These are phyloP conservation scores for Enteromius unitaeniatus DNA, from an alignment of 2,797 vertebrate genomes.

Conservation along the genomic window DNA sequence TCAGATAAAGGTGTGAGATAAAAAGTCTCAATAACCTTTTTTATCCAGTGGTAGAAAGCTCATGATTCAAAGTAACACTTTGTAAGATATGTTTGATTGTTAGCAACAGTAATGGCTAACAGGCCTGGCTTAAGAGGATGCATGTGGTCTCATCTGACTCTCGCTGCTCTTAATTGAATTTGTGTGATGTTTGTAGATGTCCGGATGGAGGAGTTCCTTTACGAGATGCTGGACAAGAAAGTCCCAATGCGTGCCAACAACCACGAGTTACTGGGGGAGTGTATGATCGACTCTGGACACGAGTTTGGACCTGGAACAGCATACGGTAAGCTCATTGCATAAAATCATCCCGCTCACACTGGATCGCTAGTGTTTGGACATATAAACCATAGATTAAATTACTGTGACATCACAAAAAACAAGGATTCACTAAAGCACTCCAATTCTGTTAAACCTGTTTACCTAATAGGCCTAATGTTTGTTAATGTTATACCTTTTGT, in stretches of 20 bases:
- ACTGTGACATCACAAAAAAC: conserved; percentile 3
- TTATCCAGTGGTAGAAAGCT: no score
- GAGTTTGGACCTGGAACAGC: conserved; percentile 92
- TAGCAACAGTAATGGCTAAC: not conserved
- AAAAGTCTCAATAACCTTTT: no score
- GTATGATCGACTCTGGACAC: conserved; percentile 91
- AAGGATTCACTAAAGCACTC: not conserved
- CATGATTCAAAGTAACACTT: not conserved
- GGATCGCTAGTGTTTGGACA: not conserved
- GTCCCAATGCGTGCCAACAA: conserved; percentile 86
- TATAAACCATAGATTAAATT: not conserved
- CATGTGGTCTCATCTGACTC: conserved; percentile 56
- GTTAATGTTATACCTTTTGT: not conserved
- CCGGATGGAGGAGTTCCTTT: conserved; percentile 94
- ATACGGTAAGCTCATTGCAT: conserved; percentile 82
- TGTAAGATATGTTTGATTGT: conserved; percentile 1
- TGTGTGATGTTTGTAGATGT: conserved; percentile 79
- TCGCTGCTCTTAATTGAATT: conserved; percentile 47
- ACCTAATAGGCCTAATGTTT: not conserved
- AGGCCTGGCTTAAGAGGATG: conserved; percentile 33
- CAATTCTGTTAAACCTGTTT: not conserved
- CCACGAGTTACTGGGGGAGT: conserved; percentile 88
- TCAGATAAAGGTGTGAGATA: no score
- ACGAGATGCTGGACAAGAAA: conserved; percentile 92
- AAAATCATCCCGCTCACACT: not conserved